Evolutionary conservation across 1,140 invertebrate genomes (phyloP), one percentile per base, ranked within the genome.

Genomic region (Araneus ventricosus): DNA sequence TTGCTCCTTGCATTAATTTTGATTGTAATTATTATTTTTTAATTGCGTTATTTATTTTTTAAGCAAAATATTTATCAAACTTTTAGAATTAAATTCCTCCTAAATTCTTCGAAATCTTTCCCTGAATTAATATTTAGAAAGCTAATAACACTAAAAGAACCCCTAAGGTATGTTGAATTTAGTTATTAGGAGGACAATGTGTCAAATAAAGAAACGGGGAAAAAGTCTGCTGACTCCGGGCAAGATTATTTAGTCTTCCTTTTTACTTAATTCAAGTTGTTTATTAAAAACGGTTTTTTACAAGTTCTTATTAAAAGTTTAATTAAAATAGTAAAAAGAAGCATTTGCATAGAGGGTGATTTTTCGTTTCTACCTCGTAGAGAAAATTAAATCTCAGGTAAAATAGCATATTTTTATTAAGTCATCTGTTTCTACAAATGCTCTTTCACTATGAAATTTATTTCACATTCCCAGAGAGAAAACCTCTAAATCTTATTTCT

Each of bases 241-340:
- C 39, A 6, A 27, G 52, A 84, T 41, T 45, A 45, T 45, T 84
- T 45, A 14, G 0, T 8, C 17, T 84, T 27, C 4, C 10, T 84
- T 27, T n/a, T 1, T n/a, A 27, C 22, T 52, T 24, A 27, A n/a
- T n/a, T 52, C 2, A 27, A 4, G 8, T 27, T 10, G 24, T 67
- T 67, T 67, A 67, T 52, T n/a, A 84, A 84, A 84, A 84, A 45
- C 30, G 30, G 27, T 84, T 52, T 84, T 37, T 45, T 45, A 4
- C 52, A 3, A 5, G 3, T 27, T n/a, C n/a, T 52, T 84, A 14
- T 34, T 17, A 27, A 84, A 84, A n/a, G 10, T 17, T 45, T 27
- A 45, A 27, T 10, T 34, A 67, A 67, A 67, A 67, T n/a, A 67
- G n/a, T 3, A 67, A 27, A 27, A 67, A 30, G 8, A 14, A 27